A percentile compares a stretch with the other conserved stretches of the same genome.
phyloP scores from a whole-genome alignment of 2,113 vertebrate species.

The Ptilorrhoa leucosticta region DNA sequence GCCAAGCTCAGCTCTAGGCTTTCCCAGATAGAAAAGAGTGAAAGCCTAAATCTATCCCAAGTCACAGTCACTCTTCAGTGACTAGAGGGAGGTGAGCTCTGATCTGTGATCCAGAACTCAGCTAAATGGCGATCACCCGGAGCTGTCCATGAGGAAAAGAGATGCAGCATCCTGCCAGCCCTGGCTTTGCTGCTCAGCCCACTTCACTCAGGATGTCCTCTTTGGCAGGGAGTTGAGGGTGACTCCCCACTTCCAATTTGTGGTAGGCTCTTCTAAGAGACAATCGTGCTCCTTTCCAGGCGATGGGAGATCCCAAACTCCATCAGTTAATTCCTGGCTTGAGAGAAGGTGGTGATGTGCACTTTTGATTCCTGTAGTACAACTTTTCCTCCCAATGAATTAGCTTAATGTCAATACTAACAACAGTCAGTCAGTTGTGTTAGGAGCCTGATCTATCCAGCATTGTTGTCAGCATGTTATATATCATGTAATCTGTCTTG shows the following conservation, averaged over 20 bases:
- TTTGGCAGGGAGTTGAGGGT: background rate
- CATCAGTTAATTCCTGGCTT: background rate
- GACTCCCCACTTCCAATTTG: background rate
- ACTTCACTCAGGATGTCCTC: background rate
- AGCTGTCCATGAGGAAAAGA: background rate
- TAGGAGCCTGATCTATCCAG: conserved; percentile 1
- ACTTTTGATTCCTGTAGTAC: background rate
- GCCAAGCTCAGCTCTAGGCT: background rate
- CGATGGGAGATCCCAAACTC: background rate
- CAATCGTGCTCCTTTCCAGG: rapidly evolving
- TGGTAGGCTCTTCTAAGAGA: background rate
- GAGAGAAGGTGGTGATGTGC: background rate
- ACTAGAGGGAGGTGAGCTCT: background rate
- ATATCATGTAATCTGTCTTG: background rate
- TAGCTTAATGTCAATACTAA: background rate
- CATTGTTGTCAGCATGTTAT: conserved; percentile 3
- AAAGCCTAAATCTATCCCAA: background rate
- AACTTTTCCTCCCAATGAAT: background rate
- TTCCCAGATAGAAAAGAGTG: background rate
- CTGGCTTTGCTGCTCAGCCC: background rate
- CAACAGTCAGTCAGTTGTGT: background rate
- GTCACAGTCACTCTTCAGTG: background rate
- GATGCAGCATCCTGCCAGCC: background rate
- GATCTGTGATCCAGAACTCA: background rate
- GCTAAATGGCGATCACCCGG: rapidly evolving